A percentile compares a stretch with the other conserved stretches of the same genome.
phyloP scores from a whole-genome alignment of 2,113 vertebrate genomes.

The Datnioides undecimradiatus region DNA sequence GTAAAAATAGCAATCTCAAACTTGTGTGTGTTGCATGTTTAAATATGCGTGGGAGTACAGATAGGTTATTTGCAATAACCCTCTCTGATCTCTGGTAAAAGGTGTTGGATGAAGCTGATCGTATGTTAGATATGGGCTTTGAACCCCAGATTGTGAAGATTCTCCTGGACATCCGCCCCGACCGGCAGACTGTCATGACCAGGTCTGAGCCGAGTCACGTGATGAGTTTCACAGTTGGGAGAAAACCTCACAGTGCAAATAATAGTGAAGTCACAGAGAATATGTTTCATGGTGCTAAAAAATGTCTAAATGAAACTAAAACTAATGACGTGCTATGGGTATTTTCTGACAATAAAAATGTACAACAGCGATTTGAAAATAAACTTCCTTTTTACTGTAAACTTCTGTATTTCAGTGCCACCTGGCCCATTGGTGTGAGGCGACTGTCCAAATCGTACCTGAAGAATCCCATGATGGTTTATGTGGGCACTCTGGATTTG shows the following conservation, averaged over 20 bases:
- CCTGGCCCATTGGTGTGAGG: constrained; percentile 93
- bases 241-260: too few relatives aligned
- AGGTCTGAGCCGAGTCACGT: constrained; percentile 82
- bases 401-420: constrained; percentile 85
- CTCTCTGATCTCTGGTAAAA: constrained; percentile 59
- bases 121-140: constrained; percentile 99
- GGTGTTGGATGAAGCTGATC: constrained; percentile 98
- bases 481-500: constrained; percentile 95
- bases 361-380: neutral
- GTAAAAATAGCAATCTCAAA: rapidly evolving
- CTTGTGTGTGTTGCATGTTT: too few relatives aligned
- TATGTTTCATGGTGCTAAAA: too few relatives aligned
- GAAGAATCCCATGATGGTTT: constrained; percentile 96
- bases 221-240: neutral
- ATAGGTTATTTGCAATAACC: neutral
- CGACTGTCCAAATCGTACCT: constrained; percentile 92
- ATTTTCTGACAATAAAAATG: neutral
- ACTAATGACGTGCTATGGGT: neutral
- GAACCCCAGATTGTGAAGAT: constrained; percentile 99
- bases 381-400: neutral
- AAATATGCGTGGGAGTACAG: rapidly evolving
- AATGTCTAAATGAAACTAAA: too few relatives aligned
- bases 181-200: constrained; percentile 96
- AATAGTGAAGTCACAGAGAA: too few relatives aligned
- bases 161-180: constrained; percentile 94